phyloP scores from a whole-genome alignment of 2,797 vertebrate genomes.

The Lacerta viridis region DNA sequence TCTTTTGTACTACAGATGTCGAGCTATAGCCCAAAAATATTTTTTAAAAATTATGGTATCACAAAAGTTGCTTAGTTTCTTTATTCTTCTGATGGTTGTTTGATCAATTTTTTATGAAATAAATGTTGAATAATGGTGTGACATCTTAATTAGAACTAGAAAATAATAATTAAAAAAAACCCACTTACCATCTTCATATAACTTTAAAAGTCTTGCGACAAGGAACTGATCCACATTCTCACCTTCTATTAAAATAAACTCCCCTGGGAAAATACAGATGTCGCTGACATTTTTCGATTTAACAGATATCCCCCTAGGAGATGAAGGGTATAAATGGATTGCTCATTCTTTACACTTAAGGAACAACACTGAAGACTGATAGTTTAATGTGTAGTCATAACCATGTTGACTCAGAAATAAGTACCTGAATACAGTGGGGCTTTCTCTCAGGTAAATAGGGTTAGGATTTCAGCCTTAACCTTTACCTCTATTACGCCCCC shows the following conservation, averaged over 20 bases:
- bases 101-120: neutral
- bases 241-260: constrained; percentile 90
- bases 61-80: neutral
- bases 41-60: neutral
- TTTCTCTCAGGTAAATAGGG: too few relatives aligned
- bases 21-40: neutral
- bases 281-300: constrained; percentile 69
- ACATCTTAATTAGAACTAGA: neutral
- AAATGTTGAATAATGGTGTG: neutral
- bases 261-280: constrained; percentile 79
- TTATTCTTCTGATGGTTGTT: neutral
- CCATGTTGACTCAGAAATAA: too few relatives aligned
- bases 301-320: constrained; percentile 84
- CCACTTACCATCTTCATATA: constrained; percentile 90
- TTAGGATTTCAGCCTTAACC: neutral
- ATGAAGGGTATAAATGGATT: fast-evolving
- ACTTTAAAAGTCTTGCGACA: constrained; percentile 86
- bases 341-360: neutral
- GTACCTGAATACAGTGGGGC: too few relatives aligned
- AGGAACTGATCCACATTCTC: constrained; percentile 86
- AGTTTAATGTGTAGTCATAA: too few relatives aligned
- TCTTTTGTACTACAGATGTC: neutral
- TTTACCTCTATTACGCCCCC: neutral
- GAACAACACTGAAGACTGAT: fast-evolving
- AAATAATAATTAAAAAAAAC: neutral